These are phyloP conservation scores for Haplochromis burtoni DNA, from an alignment of 2,113 vertebrate genomes.

Conservation along the genomic window DNA sequence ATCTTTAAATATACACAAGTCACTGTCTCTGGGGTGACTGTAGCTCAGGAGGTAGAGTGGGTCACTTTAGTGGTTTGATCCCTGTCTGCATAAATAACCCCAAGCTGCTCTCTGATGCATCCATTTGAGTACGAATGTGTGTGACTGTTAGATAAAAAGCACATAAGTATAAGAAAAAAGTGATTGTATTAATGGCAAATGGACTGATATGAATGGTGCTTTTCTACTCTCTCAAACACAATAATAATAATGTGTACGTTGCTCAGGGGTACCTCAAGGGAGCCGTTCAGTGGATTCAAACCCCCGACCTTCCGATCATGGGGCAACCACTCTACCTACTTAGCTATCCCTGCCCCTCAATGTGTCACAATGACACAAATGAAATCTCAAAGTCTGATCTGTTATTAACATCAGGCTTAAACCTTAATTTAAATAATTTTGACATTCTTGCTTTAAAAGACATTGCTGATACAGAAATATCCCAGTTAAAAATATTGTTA, in stretches of 20 bases:
- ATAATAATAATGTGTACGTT: not conserved
- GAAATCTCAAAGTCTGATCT: not conserved
- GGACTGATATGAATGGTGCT: not conserved
- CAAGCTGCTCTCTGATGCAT: not conserved
- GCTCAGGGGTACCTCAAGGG: not conserved
- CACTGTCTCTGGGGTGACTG: not conserved
- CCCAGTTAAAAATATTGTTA: too few relatives aligned
- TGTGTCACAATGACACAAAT: not conserved
- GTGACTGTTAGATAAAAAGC: not conserved
- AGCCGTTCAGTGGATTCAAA: fast-evolving
- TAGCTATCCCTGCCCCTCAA: not conserved
- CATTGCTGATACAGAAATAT: not conserved
- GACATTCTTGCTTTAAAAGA: not conserved
- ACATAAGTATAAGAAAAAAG: not conserved
- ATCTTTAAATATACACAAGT: not conserved
- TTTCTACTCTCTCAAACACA: not conserved
- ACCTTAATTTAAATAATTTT: not conserved
- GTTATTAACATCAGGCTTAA: not conserved
- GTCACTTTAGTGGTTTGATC: not conserved
- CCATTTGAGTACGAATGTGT: not conserved
- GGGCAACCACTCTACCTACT: not conserved
- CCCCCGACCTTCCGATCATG: not conserved
- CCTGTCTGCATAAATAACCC: not conserved
- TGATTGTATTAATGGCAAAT: not conserved
- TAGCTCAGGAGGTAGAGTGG: not conserved